Percentiles rank a stretch among this genome's conserved stretches.
Conservation (phyloP, 2,113 vertebrate genomes). For the Mustela lutreola region DNA sequence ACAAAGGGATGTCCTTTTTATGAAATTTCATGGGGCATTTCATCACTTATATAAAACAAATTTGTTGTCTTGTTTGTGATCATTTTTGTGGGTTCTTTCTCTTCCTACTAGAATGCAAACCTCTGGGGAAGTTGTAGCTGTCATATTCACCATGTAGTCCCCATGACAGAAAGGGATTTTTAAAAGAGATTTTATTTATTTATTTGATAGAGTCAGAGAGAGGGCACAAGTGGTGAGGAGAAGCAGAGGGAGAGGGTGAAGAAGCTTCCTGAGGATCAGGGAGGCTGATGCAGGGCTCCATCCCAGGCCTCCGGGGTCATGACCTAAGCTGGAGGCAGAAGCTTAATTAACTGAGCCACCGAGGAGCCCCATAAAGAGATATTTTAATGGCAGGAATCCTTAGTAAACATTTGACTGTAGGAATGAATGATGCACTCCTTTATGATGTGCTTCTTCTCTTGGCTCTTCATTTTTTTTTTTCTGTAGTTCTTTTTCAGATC, state of each 20-base stretch:
- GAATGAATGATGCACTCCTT: background rate
- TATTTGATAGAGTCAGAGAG: too few species aligned
- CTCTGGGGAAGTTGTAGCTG: background rate
- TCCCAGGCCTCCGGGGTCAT: too few species aligned
- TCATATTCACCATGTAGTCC: background rate
- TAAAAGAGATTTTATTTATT: background rate
- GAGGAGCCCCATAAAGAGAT: background rate
- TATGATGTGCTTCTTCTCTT: background rate
- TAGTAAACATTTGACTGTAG: background rate
- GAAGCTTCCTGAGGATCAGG: too few species aligned
- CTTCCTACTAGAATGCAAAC: background rate
- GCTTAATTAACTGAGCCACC: too few species aligned
- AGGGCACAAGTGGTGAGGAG: too few species aligned
- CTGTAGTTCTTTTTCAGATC: background rate
- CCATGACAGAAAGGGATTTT: background rate
- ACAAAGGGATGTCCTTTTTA: background rate
- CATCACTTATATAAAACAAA: background rate
- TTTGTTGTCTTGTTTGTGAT: slow-evolving; percentile 44
- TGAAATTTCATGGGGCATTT: slow-evolving; percentile 39
- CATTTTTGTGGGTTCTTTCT: slow-evolving; percentile 45
- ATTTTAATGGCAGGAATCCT: background rate
- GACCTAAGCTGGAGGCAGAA: too few species aligned
- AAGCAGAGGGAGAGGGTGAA: too few species aligned
- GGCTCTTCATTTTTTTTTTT: background rate
- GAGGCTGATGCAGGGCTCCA: too few species aligned